These are phyloP conservation scores for Microtus pennsylvanicus DNA, from an alignment of 2,113 vertebrate genomes.

Conservation along the genomic window DNA sequence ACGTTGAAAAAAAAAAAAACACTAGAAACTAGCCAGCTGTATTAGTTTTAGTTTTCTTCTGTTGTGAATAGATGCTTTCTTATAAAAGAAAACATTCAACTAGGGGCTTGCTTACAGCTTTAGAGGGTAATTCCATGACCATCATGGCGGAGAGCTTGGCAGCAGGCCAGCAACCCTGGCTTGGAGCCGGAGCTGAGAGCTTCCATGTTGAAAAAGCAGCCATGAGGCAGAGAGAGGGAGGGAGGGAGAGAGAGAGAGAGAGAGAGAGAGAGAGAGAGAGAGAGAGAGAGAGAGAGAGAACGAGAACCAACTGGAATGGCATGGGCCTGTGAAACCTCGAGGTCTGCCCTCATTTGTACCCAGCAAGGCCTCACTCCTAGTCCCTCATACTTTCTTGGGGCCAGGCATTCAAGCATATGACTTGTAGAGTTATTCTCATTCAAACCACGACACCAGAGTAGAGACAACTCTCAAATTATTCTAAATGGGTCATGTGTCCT, in stretches of 20 bases:
- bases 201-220: neutral
- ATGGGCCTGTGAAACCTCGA: neutral
- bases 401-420: neutral
- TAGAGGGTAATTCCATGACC: neutral
- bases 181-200: neutral
- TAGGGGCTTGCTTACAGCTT: neutral
- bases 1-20: neutral
- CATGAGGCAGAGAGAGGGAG: neutral
- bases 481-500: neutral
- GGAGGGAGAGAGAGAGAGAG: neutral
- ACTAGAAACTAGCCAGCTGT: neutral
- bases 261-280: neutral
- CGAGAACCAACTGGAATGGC: neutral
- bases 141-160: neutral
- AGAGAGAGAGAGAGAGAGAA: neutral
- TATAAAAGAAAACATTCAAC: neutral
- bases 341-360: neutral
- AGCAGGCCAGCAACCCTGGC: neutral
- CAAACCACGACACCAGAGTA: neutral
- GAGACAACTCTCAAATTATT: accelerated
- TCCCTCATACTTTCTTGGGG: neutral
- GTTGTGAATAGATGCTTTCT: neutral
- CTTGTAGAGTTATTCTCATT: neutral
- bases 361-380: neutral
- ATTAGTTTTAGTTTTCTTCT: neutral